Evolutionary conservation across 1,140 invertebrate genomes (phyloP), one percentile per base, ranked within the genome.

Genomic region (Lordiphosa collinella): DNA sequence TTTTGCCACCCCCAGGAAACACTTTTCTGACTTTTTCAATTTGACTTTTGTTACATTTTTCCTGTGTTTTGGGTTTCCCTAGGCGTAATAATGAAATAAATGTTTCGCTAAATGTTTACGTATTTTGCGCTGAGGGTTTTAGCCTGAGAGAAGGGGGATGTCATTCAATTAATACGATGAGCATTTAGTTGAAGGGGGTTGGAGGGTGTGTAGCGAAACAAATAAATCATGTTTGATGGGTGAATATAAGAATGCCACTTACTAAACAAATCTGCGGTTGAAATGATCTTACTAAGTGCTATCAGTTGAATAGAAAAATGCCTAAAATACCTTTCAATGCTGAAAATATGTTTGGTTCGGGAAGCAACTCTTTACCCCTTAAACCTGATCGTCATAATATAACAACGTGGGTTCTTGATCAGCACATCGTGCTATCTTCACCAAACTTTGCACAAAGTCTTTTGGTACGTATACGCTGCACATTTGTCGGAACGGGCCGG

Each of bases 31-130:
- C 78, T 84, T 84, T 84, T 84, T 84, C 78, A 84, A 78, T 84
- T 84, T 73, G 78, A 84, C 52, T 76, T 47, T 73, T 68, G 41
- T 66, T 46, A 9, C 52, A 55, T 53, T 51, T 53, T 49, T 38
- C 52, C 13, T 25, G 11, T 34, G 34, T 35, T 65, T 50, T 36
- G 49, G 36, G 34, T 47, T 55, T 18, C 52, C 68, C 71, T 55
- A 46, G 61, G 71, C 63, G 79, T 87, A 85, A 87, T 87, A 87
- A 87, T 87, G 84, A 85, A 85, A 85, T 87, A 87, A 87, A 71
- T 69, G 79, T 80, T 87, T 70, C 52, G 79, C 85, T 87, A 87
- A 87, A 87, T 87, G 85, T 66, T 66, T 73, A 57, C 67, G 78
- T 80, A 87, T 80, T 87, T 84, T 44, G 36, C 53, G 47, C 35